Base-by-base conservation (phyloP, 2,113 vertebrate genomes). In the Centropus unirufus region DNA sequence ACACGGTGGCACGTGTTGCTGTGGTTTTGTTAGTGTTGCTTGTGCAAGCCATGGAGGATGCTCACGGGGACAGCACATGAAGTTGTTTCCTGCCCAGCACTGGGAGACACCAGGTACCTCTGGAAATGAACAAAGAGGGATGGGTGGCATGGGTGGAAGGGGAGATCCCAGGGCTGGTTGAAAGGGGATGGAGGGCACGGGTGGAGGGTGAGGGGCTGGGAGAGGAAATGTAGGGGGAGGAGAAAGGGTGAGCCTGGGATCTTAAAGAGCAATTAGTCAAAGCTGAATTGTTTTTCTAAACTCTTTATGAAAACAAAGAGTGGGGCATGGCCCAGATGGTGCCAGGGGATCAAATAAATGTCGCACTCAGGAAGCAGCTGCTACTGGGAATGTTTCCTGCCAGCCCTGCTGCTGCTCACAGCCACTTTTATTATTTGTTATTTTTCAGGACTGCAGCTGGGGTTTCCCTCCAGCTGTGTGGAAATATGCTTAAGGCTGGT, bases 321-420 rank as follows among this genome's bases (percentile, higher is more conserved):
- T 93, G 92, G 97, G 97, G 96, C 97, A 98, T 95, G 90, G 95
- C 96, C 97, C 98, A 98, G 97, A 98, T 97, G 97, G 97, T 97
- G 97, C 97, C 98, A 96, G 90, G 97, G 98, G 97, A 98, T 97
- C 97, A 97, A 98, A 98, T 95, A 97, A 98, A 96, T 83, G 76
- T 97, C 85, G 92, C 94, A 93, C 96, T 97, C 98, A 98, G 98
- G 98, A 98, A 98, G 96, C 98, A 98, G 98, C 97, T 98, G 98
- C 97, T 98, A 97, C 95, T 97, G 98, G 98, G 98, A 98, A 98
- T 97, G 96, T 91, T 98, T 98, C 98, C 98, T 98, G 98, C 97
- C 79, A 96, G 89, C 87, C 46, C 78, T 55, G 87, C 96, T 92
- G 95, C 90, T 95, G 97, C 97, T 78, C 79, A 87, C 93, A 40